These are phyloP conservation scores for Xiphophorus hellerii DNA, from an alignment of 2,113 vertebrate genomes.

Conservation along the genomic window DNA sequence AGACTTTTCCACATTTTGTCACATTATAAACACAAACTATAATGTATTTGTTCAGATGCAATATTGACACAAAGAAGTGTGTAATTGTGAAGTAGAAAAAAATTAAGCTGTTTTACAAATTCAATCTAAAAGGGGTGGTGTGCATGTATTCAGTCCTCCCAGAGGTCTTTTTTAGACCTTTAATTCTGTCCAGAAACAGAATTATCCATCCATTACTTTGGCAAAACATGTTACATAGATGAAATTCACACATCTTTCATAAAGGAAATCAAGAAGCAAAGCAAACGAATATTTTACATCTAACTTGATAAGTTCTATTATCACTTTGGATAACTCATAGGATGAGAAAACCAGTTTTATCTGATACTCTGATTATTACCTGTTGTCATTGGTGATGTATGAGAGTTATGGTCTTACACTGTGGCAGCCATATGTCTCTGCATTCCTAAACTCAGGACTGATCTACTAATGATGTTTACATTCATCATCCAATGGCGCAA, in stretches of 20 bases:
- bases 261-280: too few relatives aligned
- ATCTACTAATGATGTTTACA: slow-evolving; percentile 51
- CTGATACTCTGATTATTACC: slow-evolving; percentile 69
- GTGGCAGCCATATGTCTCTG: slow-evolving; percentile 65
- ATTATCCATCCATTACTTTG: too few relatives aligned
- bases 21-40: neutral
- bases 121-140: neutral
- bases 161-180: too few relatives aligned
- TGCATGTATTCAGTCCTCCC: neutral
- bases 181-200: too few relatives aligned
- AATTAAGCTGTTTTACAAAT: neutral
- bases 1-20: neutral
- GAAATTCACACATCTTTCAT: too few relatives aligned
- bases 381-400: slow-evolving; percentile 77
- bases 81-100: neutral
- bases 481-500: slow-evolving; percentile 63
- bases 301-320: slow-evolving; percentile 30
- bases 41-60: neutral
- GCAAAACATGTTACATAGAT: too few relatives aligned
- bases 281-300: too few relatives aligned
- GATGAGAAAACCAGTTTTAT: slow-evolving; percentile 50
- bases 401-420: slow-evolving; percentile 26
- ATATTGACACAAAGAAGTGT: neutral
- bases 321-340: slow-evolving; percentile 29
- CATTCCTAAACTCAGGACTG: slow-evolving; percentile 32